phyloP scores from a whole-genome alignment of 2,888 invertebrate species.

The Emmelina monodactyla region DNA sequence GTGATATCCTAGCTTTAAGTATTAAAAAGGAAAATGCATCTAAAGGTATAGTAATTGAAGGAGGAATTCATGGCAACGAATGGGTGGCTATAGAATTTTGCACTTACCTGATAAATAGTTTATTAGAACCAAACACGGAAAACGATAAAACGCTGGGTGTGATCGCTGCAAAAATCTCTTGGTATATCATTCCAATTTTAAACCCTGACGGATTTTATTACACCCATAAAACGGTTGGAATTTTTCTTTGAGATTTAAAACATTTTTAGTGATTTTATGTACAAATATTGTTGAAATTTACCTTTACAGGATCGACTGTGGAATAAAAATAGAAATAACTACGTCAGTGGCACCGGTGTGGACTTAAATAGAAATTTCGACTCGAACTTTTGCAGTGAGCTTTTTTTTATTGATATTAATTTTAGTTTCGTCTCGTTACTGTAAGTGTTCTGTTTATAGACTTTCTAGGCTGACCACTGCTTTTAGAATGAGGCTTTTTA shows the following conservation, averaged over 20 bases:
- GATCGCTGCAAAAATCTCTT: slow-evolving; percentile 61
- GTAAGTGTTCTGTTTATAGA: too few relatives aligned
- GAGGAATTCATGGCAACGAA: slow-evolving; percentile 76
- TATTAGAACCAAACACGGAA: slow-evolving; percentile 41
- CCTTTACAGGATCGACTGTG: slow-evolving; percentile 64
- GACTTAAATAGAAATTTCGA: slow-evolving; percentile 73
- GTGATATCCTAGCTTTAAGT: slow-evolving; percentile 35
- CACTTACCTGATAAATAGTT: slow-evolving; percentile 63
- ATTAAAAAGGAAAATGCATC: slow-evolving; percentile 23
- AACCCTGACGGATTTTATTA: slow-evolving; percentile 80
- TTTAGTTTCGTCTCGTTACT: too few relatives aligned
- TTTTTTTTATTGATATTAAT: too few relatives aligned
- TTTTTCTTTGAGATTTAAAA: not conserved
- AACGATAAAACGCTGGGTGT: slow-evolving; percentile 28
- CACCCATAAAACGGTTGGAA: slow-evolving; percentile 20
- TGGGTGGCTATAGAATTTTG: slow-evolving; percentile 73
- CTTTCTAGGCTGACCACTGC: too few relatives aligned
- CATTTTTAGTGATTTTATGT: not conserved
- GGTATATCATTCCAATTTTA: slow-evolving; percentile 73
- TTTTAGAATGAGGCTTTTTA: too few relatives aligned
- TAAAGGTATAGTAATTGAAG: slow-evolving; percentile 64
- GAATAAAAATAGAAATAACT: slow-evolving; percentile 65
- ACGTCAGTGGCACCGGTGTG: slow-evolving; percentile 46
- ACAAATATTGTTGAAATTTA: not conserved
- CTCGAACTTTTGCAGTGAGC: slow-evolving; percentile 60